Conservation (phyloP, 2,797 vertebrate genomes). For the Anguilla megastoma region DNA sequence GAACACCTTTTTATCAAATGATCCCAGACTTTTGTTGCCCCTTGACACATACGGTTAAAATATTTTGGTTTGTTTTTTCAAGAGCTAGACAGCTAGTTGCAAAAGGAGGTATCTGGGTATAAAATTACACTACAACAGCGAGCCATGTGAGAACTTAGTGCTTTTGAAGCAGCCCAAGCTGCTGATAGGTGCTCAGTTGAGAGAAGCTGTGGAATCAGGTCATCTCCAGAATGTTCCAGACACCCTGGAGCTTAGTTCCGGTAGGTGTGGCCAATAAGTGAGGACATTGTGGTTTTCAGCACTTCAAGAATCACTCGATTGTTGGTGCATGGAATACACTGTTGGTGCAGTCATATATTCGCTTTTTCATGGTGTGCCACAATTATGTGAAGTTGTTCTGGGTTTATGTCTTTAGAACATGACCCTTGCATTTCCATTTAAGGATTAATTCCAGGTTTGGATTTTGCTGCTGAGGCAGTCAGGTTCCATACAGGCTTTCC, state of each 20-base stretch:
- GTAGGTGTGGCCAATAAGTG: neutral
- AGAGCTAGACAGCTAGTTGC: neutral
- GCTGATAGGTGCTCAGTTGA: neutral
- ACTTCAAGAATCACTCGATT: neutral
- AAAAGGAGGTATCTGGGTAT: neutral
- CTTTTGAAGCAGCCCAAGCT: neutral
- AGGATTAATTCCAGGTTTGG: neutral
- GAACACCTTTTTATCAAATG: neutral
- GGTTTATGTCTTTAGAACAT: neutral
- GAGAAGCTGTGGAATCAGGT: neutral
- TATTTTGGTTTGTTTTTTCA: too few species aligned
- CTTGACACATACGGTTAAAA: neutral
- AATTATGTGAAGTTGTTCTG: neutral
- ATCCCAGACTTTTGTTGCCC: neutral
- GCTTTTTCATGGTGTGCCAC: neutral
- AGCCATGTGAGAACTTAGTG: neutral
- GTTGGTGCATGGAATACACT: constrained; percentile 15
- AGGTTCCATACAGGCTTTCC: neutral
- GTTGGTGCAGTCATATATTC: neutral
- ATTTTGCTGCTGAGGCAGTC: neutral
- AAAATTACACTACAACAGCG: neutral
- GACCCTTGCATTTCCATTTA: neutral
- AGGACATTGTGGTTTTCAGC: neutral
- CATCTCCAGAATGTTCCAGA: neutral
- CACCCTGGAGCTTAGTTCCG: neutral